Evolutionary conservation across 2,888 invertebrate genomes (phyloP), one percentile per base, ranked within the genome.

Genomic region (Tipula lateralis): DNA sequence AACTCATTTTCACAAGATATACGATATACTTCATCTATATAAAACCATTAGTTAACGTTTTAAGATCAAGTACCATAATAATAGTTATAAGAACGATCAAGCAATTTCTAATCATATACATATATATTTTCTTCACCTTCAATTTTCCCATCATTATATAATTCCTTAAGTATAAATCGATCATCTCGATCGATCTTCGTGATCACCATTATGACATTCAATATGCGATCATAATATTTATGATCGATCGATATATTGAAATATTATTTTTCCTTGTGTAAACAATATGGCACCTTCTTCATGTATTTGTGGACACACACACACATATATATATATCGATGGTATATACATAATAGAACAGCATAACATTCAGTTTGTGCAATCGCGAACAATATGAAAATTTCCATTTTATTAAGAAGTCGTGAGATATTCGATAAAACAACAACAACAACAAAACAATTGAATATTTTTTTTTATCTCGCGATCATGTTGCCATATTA

Each of bases 321-420:
- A 44, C 44, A n/a, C 16, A 36, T 36, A 9, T 50, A 44, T n/a
- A 44, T 44, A 13, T n/a, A 39, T 39, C 44, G n/a, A 44, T 16
- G 12, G 39, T 39, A 44, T 4, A n/a, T 36, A 44, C 44, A 44
- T 44, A 16, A 16, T 44, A 44, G n/a, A 16, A 44, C 3, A 44
- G 39, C n/a, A 4, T 16, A 50, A 16, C 16, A 50, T 50, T 50
- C 44, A 50, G 66, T 66, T 66, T 66, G 66, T 66, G 66, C 66
- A 66, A 66, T 66, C 66, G 66, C 66, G 66, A 24, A 24, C 66
- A 66, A 12, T 66, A 66, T 24, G 66, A 66, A 66, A n/a, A 24
- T 66, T 66, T 66, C 66, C 66, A 66, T 66, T 66, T 66, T 66
- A 66, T 66, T 66, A 66, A 66, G 66, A 66, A 66, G 66, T 66